Evolutionary conservation across 2,113 vertebrate species (phyloP).

Genomic region (Sitta europaea): DNA sequence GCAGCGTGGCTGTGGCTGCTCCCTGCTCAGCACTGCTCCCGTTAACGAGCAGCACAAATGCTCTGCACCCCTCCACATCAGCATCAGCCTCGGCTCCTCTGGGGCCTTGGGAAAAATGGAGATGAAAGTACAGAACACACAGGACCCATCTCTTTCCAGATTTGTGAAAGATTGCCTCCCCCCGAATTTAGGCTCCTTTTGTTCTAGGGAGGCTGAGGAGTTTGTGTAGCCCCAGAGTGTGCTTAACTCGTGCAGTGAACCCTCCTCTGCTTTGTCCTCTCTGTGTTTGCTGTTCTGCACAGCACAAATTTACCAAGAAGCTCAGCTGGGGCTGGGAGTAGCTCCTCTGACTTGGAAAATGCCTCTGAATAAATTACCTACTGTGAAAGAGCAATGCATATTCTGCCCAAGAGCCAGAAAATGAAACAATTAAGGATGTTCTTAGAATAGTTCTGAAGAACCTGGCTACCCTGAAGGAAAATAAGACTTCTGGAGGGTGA

Average conservation of each 20-base stretch:
- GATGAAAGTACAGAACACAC: neutral
- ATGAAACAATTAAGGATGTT: neutral
- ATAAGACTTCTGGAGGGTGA: neutral
- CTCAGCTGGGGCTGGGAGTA: neutral
- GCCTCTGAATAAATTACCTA: constrained; percentile 4
- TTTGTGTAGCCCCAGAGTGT: neutral
- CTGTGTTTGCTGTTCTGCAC: constrained; percentile 5
- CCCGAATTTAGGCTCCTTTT: neutral
- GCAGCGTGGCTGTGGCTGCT: neutral
- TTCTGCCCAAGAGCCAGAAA: neutral
- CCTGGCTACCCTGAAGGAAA: neutral
- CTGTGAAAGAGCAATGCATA: neutral
- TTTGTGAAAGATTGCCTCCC: neutral
- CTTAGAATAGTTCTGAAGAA: neutral
- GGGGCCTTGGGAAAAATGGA: neutral
- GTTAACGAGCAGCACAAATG: neutral
- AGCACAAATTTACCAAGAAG: neutral
- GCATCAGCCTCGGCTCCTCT: neutral
- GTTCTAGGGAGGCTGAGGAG: neutral
- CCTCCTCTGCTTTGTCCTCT: neutral
- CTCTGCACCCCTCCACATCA: neutral
- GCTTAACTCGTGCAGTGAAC: neutral
- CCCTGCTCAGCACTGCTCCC: neutral
- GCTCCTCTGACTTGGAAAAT: neutral
- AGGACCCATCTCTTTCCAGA: neutral